These are phyloP conservation scores for Bubalus kerabau DNA, from an alignment of 2,113 vertebrate species.

Conservation along the genomic window DNA sequence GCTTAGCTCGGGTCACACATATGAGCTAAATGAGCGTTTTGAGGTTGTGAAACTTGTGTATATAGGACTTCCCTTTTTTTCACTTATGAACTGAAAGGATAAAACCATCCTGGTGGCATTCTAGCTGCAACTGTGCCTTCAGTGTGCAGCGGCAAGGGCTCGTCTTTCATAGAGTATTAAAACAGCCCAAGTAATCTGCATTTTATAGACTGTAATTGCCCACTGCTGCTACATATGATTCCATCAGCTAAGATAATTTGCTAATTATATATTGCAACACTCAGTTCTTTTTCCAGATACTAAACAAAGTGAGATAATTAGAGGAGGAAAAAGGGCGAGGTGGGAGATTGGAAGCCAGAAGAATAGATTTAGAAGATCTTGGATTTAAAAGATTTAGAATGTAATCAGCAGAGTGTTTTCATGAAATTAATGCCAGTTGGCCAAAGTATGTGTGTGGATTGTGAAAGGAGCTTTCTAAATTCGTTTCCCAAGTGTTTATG, in stretches of 20 bases:
- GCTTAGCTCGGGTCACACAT: neutral
- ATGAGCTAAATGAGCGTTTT: neutral
- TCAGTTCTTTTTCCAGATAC: slow-evolving; percentile 46
- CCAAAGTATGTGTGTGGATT: neutral
- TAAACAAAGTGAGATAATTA: slow-evolving; percentile 59
- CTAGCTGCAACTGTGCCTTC: neutral
- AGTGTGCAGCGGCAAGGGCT: neutral
- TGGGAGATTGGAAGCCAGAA: slow-evolving; percentile 5
- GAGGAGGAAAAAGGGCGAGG: slow-evolving; percentile 12
- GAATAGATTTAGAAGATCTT: slow-evolving; percentile 6
- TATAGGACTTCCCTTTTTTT: slow-evolving; percentile 1
- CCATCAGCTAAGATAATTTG: slow-evolving; percentile 58
- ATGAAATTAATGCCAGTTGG: neutral
- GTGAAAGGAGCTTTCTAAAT: neutral
- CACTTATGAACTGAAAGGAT: neutral
- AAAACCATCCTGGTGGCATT: neutral
- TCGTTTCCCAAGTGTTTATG: neutral
- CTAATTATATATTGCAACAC: slow-evolving; percentile 41
- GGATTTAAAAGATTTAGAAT: neutral
- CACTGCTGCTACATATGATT: slow-evolving; percentile 13
- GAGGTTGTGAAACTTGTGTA: slow-evolving; percentile 48
- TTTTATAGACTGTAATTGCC: slow-evolving; percentile 54
- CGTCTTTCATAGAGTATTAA: slow-evolving; percentile 22
- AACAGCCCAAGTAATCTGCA: neutral
- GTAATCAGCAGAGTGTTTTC: neutral